These are phyloP conservation scores for Tretioscincus oriximinensis DNA, from an alignment of 2,113 vertebrate genomes.

Conservation along the genomic window DNA sequence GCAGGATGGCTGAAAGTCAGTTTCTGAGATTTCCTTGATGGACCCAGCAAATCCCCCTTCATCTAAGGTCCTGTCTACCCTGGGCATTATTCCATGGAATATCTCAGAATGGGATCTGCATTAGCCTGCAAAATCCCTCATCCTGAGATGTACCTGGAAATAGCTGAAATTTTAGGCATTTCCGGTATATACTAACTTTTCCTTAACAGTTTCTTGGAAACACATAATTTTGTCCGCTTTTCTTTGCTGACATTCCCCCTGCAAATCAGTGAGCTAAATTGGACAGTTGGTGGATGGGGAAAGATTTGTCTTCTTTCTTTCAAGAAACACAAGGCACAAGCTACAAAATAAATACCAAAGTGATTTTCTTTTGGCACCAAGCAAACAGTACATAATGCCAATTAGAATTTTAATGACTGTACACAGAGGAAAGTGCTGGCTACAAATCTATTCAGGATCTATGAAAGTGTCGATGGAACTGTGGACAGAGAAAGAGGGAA, in stretches of 20 bases:
- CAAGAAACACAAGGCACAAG: background rate
- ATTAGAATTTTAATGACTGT: conserved; percentile 43
- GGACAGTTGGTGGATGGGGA: conserved; percentile 19
- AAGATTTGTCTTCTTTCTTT: background rate
- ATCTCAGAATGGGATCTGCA: background rate
- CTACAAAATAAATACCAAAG: conserved; percentile 39
- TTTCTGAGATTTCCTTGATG: too few relatives aligned
- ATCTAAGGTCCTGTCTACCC: too few relatives aligned
- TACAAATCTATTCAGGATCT: conserved; percentile 17
- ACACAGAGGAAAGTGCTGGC: conserved; percentile 26
- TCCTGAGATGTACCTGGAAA: background rate
- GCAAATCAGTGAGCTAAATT: conserved; percentile 19
- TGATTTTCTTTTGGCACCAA: conserved; percentile 35
- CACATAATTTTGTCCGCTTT: background rate
- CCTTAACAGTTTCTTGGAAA: background rate
- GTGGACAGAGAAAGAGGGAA: conserved; percentile 34
- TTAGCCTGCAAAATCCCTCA: background rate
- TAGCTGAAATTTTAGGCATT: background rate
- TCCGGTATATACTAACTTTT: background rate
- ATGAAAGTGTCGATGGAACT: conserved; percentile 23
- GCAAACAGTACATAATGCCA: conserved; percentile 41
- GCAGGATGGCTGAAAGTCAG: too few relatives aligned
- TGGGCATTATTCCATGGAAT: too few relatives aligned
- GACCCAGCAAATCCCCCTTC: too few relatives aligned
- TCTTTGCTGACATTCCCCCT: background rate